A percentile compares a stretch with the other conserved stretches of the same genome.
Conservation (phyloP, 64 coral and sea anemone genomes). For the Montipora sp. region DNA sequence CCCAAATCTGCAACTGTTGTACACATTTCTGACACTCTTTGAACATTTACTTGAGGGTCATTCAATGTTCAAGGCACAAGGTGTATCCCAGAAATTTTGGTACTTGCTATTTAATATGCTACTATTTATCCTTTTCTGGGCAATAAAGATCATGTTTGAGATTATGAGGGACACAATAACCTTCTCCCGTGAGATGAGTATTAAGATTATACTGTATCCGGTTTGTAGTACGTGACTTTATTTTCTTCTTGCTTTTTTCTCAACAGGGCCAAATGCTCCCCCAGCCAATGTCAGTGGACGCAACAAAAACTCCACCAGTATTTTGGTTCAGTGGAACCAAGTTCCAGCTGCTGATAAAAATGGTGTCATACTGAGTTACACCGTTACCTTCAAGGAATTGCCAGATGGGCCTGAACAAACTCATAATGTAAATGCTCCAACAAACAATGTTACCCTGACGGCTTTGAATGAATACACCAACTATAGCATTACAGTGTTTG, state of each 20-base stretch:
- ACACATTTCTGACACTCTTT: too few species aligned
- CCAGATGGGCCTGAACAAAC: background rate
- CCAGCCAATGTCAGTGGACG: background rate
- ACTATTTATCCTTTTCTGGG: too few species aligned
- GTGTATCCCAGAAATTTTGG: too few species aligned
- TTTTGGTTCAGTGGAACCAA: background rate
- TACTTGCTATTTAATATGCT: too few species aligned
- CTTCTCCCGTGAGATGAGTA: too few species aligned
- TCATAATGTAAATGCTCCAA: background rate
- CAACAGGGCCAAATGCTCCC: background rate
- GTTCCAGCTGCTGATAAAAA: background rate
- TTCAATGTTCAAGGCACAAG: too few species aligned
- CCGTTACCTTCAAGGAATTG: background rate
- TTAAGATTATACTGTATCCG: too few species aligned
- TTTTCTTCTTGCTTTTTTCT: background rate
- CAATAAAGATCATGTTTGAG: too few species aligned
- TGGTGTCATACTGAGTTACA: background rate
- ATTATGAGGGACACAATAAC: too few species aligned
- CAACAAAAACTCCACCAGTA: background rate
- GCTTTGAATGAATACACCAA: background rate
- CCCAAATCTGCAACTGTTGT: too few species aligned
- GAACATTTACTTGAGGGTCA: too few species aligned
- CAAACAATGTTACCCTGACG: background rate
- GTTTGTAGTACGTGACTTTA: too few species aligned
- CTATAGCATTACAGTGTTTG: constrained; percentile 40